phyloP scores from a whole-genome alignment of 2,797 vertebrate genomes.

The Catharus ustulatus region DNA sequence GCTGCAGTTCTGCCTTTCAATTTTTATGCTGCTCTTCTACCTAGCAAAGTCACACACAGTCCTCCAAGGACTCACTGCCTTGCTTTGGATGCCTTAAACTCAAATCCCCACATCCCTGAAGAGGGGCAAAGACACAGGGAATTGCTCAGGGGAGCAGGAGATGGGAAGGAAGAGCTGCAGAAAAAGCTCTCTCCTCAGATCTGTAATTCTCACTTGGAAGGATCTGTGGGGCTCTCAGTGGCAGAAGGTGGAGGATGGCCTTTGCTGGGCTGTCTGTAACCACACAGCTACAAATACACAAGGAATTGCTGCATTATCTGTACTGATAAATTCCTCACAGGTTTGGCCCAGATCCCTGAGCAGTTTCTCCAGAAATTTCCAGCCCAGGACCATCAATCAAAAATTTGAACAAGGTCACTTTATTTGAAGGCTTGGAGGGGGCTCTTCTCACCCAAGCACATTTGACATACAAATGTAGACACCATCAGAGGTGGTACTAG shows the following conservation, averaged over 20 bases:
- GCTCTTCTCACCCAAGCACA: neutral
- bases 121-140: neutral
- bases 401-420: neutral
- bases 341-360: neutral
- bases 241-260: neutral
- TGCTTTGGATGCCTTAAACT: neutral
- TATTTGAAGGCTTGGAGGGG: neutral
- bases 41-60: neutral
- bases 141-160: neutral
- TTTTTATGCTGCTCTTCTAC: neutral
- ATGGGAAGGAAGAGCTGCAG: neutral
- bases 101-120: neutral
- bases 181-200: neutral
- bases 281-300: neutral
- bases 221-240: fast-evolving
- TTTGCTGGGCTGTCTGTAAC: neutral
- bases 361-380: neutral
- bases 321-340: neutral
- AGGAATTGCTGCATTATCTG: neutral
- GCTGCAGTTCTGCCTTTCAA: neutral
- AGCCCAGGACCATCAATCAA: neutral
- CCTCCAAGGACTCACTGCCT: neutral
- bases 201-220: neutral
- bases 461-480: neutral
- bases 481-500: neutral